Base-by-base conservation (phyloP, 1,140 invertebrate genomes). In the Musca vetustissima region DNA sequence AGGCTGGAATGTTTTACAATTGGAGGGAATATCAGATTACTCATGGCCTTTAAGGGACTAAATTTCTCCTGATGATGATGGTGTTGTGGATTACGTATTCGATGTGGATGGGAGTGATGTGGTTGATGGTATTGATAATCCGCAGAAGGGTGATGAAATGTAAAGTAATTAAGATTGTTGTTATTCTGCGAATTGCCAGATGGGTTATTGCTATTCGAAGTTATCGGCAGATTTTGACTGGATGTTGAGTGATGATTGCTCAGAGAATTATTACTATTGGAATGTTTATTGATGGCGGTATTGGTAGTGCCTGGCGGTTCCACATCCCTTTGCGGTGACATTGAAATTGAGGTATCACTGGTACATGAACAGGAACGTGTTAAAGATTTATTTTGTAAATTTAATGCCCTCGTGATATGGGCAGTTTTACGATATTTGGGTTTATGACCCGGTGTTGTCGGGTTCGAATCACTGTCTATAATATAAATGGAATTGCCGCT, bases 1-100 rank as follows among this genome's bases (percentile, higher is more conserved):
- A 81, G 67, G 69, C 79, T 81, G 76, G 79, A 81, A 81, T 81
- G 79, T 69, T 81, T 73, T 4, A 65, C 68, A 25, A 70, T 69
- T 50, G 72, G 70, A 57, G 70, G 67, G 36, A 73, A 77, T 70
- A 81, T 77, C 32, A 77, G 74, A 59, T 70, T 77, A 67, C 79
- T 76, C 67, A 81, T 69, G 17, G 78, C 72, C 47, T 72, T 73
- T 19, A 80, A 52, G 1, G 78, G 78, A 69, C 77, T 77, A 52
- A 81, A 78, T 66, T 77, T 79, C 50, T 74, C 67, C 8, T 68
- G 53, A 19, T 61, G 64, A 67, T 67, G 53, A n/a, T 69, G 36
- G 19, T 66, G 25, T 9, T 64, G 67, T 13, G 50, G 15, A 13
- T 43, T 6, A 43, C 36, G 36, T 43, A 43, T 43, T 22, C 32